Conservation (phyloP, 2,797 vertebrate genomes). For the Onychomys leucogaster region DNA sequence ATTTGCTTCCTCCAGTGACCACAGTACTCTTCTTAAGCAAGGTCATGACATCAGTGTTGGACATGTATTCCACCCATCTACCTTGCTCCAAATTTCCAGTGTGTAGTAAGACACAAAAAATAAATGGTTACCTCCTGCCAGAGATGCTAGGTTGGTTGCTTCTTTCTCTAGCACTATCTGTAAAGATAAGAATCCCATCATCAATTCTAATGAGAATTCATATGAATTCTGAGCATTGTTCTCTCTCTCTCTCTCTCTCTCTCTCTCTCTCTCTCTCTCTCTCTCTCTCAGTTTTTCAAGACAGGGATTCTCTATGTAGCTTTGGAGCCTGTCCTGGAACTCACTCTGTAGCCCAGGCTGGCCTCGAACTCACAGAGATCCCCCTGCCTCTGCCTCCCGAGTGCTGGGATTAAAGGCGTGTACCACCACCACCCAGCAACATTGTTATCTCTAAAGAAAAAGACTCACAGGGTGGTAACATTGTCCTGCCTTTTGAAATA, state of each 20-base stretch:
- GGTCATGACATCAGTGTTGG: neutral
- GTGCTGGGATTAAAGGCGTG: too few relatives aligned
- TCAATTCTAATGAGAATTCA: slow-evolving; percentile 73
- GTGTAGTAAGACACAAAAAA: neutral
- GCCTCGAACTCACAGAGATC: too few relatives aligned
- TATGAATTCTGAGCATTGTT: slow-evolving; percentile 6
- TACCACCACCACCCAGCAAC: too few relatives aligned
- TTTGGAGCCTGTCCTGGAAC: too few relatives aligned
- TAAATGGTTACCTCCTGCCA: neutral
- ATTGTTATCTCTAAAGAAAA: slow-evolving; percentile 43
- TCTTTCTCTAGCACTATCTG: slow-evolving; percentile 11
- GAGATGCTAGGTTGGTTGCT: slow-evolving; percentile 43
- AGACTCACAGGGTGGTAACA: neutral
- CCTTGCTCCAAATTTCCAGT: slow-evolving; percentile 2
- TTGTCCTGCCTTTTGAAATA: slow-evolving; percentile 9
- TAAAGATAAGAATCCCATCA: slow-evolving; percentile 27
- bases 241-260: too few relatives aligned
- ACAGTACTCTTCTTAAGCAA: neutral
- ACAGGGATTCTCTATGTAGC: too few relatives aligned
- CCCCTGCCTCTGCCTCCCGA: too few relatives aligned
- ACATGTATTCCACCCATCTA: neutral
- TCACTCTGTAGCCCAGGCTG: too few relatives aligned
- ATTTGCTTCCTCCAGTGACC: neutral
- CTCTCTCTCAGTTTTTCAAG: too few relatives aligned
- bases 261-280: too few relatives aligned